Evolutionary conservation across 2,888 invertebrate genomes (phyloP).

Genomic region (Nineta flava): DNA sequence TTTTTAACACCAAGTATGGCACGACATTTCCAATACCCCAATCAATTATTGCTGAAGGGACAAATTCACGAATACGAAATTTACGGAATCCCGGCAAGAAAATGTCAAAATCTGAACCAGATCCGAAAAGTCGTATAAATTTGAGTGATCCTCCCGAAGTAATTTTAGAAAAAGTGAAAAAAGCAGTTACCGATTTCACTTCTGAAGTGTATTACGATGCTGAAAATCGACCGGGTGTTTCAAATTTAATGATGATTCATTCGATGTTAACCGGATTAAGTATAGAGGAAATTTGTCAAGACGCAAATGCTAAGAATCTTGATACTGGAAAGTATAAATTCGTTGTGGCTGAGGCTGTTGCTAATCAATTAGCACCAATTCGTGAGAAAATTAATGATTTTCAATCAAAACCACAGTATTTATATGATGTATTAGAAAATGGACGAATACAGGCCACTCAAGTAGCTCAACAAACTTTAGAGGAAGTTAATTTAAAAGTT

Average conservation of each 20-base stretch:
- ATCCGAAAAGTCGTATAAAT: constrained; percentile 61
- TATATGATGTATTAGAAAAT: constrained; percentile 41
- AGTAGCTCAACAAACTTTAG: constrained; percentile 46
- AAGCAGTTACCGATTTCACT: constrained; percentile 80
- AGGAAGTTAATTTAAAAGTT: constrained; percentile 41
- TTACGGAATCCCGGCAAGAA: constrained; percentile 76
- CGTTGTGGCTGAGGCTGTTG: constrained; percentile 53
- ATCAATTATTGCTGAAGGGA: constrained; percentile 42
- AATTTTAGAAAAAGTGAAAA: constrained; percentile 59
- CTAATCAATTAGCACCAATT: constrained; percentile 54
- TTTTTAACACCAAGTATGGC: constrained; percentile 67
- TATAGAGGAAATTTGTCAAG: constrained; percentile 50
- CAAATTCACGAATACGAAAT: constrained; percentile 55
- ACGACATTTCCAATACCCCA: constrained; percentile 62
- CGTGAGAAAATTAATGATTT: constrained; percentile 39
- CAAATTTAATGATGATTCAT: constrained; percentile 78
- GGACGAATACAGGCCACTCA: constrained; percentile 47
- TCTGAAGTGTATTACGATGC: constrained; percentile 67
- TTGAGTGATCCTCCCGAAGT: constrained; percentile 58
- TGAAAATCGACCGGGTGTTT: constrained; percentile 63
- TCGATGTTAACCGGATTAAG: constrained; percentile 50
- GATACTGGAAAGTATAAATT: constrained; percentile 70
- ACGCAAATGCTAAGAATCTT: constrained; percentile 33
- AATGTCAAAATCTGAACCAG: constrained; percentile 93
- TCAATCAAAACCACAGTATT: constrained; percentile 40